A percentile compares a stretch with the other conserved stretches of the same genome.
Evolutionary conservation across 2,888 invertebrate species (phyloP).

Genomic region (Nineta flava): DNA sequence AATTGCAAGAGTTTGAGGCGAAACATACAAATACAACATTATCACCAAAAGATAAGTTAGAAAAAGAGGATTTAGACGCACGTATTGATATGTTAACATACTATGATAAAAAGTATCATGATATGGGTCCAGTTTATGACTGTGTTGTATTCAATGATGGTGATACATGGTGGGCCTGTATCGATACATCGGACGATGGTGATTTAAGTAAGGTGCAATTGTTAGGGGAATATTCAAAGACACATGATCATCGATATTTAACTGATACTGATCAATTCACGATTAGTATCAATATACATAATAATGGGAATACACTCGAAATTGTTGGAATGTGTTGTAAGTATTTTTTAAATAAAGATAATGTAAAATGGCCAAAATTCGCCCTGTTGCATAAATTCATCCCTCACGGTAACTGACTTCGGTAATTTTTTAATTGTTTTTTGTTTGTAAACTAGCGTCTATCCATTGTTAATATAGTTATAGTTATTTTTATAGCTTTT

Average conservation of each 20-base stretch:
- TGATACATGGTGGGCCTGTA: slow-evolving; percentile 72
- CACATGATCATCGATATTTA: slow-evolving; percentile 60
- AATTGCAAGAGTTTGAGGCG: slow-evolving; percentile 59
- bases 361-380: too few relatives aligned
- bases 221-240: slow-evolving; percentile 67
- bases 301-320: slow-evolving; percentile 79
- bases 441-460: too few relatives aligned
- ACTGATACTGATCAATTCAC: slow-evolving; percentile 68
- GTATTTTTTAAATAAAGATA: slow-evolving; percentile 25
- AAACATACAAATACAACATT: slow-evolving; percentile 27
- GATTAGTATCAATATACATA: slow-evolving; percentile 82
- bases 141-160: slow-evolving; percentile 90
- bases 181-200: slow-evolving; percentile 72
- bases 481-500: too few relatives aligned
- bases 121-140: slow-evolving; percentile 82
- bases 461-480: too few relatives aligned
- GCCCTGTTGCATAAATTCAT: too few relatives aligned
- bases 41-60: slow-evolving; percentile 47
- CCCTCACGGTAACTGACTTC: too few relatives aligned
- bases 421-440: too few relatives aligned
- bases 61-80: slow-evolving; percentile 79
- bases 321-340: slow-evolving; percentile 89
- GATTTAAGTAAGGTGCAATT: slow-evolving; percentile 60
- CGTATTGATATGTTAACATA: slow-evolving; percentile 66
- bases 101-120: slow-evolving; percentile 76